A percentile compares a stretch with the other conserved stretches of the same genome.
These are phyloP conservation scores for Onchidella celtica DNA, from an alignment of 2,888 invertebrate species.

Conservation along the genomic window DNA sequence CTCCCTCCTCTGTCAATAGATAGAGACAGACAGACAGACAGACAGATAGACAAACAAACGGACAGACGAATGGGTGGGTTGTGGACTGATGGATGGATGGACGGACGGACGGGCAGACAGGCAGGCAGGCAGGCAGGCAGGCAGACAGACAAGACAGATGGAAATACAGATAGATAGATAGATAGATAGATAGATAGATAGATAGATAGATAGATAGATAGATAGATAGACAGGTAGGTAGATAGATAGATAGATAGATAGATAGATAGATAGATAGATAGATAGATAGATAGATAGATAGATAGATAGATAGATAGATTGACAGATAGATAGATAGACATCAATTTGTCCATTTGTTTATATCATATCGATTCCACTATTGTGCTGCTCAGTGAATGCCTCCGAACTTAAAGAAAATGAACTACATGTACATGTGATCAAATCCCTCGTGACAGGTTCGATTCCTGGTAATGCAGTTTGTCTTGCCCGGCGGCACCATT, in stretches of 20 bases:
- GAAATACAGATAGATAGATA: not conserved
- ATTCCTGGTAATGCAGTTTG: no score
- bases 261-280: not conserved
- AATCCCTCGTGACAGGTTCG: no score
- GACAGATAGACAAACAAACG: no score
- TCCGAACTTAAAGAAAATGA: no score
- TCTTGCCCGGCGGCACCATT: no score
- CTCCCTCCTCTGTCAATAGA: no score
- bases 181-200: constrained; percentile 8
- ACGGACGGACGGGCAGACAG: not conserved
- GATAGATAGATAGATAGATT: not conserved
- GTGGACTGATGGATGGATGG: not conserved
- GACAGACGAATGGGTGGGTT: not conserved
- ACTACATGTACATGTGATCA: no score
- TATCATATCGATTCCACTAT: no score
- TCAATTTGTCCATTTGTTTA: not conserved
- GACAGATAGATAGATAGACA: constrained; percentile 12
- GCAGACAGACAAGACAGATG: not conserved
- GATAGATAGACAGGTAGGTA: not conserved
- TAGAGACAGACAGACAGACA: no score
- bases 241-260: not conserved
- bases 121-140: not conserved
- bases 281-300: not conserved
- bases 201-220: constrained; percentile 18
- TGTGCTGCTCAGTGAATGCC: no score